Evolutionary conservation across 2,113 vertebrate species (phyloP).

Genomic region (Stegostoma tigrinum): DNA sequence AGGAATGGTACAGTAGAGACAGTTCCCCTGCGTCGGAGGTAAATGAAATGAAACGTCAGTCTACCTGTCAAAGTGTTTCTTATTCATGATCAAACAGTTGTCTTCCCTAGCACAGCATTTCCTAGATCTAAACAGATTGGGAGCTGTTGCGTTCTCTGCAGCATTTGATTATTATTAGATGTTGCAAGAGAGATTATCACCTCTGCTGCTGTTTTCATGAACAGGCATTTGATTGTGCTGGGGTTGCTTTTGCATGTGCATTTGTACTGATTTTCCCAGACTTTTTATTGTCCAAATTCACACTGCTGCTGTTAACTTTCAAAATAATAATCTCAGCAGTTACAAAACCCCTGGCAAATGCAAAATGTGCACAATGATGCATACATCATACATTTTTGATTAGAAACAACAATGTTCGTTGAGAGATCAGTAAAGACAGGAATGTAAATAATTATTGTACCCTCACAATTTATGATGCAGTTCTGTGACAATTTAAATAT

Average conservation of each 20-base stretch:
- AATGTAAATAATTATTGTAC: conserved; percentile 18
- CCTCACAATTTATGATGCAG: conserved; percentile 7
- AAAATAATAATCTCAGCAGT: neutral
- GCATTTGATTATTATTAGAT: neutral
- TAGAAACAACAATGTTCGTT: neutral
- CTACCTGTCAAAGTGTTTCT: neutral
- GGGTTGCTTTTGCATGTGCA: neutral
- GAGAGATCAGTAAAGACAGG: neutral
- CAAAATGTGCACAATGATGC: neutral
- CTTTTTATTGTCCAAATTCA: neutral
- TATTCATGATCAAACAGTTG: neutral
- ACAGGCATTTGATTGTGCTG: neutral
- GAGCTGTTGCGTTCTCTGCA: neutral
- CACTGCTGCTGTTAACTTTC: neutral
- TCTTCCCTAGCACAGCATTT: neutral
- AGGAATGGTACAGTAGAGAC: neutral
- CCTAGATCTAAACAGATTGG: neutral
- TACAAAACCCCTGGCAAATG: neutral
- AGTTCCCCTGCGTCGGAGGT: neutral
- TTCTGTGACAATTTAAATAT: conserved; percentile 20
- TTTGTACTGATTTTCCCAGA: neutral
- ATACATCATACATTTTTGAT: neutral
- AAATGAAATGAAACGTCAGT: neutral
- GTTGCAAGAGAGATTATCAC: neutral
- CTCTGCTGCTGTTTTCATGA: neutral